Base-by-base conservation (phyloP, 2,888 invertebrate species). In the Microchrysa polita region DNA sequence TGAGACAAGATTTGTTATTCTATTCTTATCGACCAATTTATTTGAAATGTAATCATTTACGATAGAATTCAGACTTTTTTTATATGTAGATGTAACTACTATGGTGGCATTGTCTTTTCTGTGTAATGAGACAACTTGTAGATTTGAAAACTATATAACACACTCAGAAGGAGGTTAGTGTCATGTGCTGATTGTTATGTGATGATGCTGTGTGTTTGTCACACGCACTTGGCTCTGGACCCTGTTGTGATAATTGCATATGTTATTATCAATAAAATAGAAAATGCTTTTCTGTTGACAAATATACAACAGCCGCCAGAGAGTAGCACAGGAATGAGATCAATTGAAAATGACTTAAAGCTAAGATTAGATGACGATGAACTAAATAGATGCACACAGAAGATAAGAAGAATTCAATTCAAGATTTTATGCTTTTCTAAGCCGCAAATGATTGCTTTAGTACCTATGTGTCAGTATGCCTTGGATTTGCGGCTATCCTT, bases 21-120 rank as follows among this genome's bases (percentile, higher is more conserved):
- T n/a, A n/a, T n/a, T n/a, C n/a, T n/a, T n/a, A n/a, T 60, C 7
- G 60, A 23, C 60, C 23, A 60, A 60, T 60, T 60, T 27, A 27
- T 27, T 59, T 23, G 14, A 20, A 22, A 59, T 27, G 14, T 2
- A 27, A 27, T 27, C n/a, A n/a, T n/a, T n/a, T n/a, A n/a, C n/a
- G n/a, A n/a, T n/a, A n/a, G n/a, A n/a, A 18, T 10, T 18, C 16
- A 7, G 16, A 53, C 14, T 12, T 9, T 12, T 12, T 44, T 14
- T 44, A 44, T 14, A 12, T 14, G 44, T 12, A 9, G 7, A n/a
- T 53, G 16, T 18, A 7, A 14, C 9, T 9, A n/a, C n/a, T n/a
- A n/a, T n/a, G 27, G 10, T 14, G 34, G 23, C 60, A 60, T 60
- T 60, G 27, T 60, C 60, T 12, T 60, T 60, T 16, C 16, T 55